Conservation (phyloP, 2,113 vertebrate genomes). For the Aspiorhynchus laticeps region DNA sequence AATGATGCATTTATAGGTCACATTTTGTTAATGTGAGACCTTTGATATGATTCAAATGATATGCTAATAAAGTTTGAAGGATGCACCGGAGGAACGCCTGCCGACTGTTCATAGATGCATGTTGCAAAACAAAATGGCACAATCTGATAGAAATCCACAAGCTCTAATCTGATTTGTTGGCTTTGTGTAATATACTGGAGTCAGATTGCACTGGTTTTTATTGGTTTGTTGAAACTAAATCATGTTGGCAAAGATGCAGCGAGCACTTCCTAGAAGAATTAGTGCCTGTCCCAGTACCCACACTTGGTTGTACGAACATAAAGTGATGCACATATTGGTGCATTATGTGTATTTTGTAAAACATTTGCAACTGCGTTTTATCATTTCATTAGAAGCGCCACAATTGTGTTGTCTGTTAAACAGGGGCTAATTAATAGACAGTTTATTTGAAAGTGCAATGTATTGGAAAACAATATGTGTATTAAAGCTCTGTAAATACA, state of each 20-base stretch:
- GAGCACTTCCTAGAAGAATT: neutral
- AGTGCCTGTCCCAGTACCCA: neutral
- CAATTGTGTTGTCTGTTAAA: too few species aligned
- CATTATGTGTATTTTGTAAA: too few species aligned
- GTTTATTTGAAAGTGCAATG: too few species aligned
- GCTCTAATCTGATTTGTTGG: neutral
- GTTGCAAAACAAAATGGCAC: neutral
- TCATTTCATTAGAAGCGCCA: too few species aligned
- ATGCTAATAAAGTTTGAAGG: neutral
- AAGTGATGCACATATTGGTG: too few species aligned
- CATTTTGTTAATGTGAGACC: neutral
- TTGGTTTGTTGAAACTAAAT: slow-evolving; percentile 2
- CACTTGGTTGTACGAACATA: too few species aligned
- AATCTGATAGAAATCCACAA: neutral
- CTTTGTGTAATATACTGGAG: neutral
- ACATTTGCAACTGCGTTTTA: too few species aligned
- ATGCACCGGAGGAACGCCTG: neutral
- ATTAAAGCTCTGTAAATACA: too few species aligned
- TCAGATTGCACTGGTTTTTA: neutral
- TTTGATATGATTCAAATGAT: neutral
- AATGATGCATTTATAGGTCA: neutral
- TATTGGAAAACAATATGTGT: too few species aligned
- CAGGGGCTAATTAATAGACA: too few species aligned
- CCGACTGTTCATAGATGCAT: neutral
- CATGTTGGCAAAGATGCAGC: neutral